Evolutionary conservation across 1,140 invertebrate genomes (phyloP).

Genomic region (Macrotrachela quadricornifera): DNA sequence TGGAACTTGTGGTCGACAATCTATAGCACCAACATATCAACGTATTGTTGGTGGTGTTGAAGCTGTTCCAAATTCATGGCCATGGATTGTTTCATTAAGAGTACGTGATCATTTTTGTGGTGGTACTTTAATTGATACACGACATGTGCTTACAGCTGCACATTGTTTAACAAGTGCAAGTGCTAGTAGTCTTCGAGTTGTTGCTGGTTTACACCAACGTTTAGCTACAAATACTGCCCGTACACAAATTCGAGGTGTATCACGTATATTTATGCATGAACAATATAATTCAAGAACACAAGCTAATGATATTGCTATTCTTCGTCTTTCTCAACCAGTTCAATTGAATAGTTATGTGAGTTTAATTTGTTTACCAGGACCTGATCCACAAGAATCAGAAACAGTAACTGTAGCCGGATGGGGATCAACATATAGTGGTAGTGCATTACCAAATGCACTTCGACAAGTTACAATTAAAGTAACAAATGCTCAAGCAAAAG

Average conservation of each 20-base stretch:
- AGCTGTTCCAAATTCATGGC: not conserved
- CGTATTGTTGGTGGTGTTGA: not conserved
- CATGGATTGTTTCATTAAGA: constrained; percentile 8
- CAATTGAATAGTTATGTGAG: constrained; percentile 13
- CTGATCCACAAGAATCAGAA: too few species aligned
- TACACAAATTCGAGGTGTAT: too few species aligned
- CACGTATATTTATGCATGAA: too few species aligned
- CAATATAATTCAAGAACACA: too few species aligned
- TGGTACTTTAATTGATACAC: constrained; percentile 8
- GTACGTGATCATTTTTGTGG: not conserved
- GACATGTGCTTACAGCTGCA: constrained; percentile 3
- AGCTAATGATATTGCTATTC: constrained; percentile 37
- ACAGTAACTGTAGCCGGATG: too few species aligned
- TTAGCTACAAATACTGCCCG: too few species aligned
- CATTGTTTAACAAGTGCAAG: not conserved
- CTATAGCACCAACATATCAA: constrained; percentile 3
- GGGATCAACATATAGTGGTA: too few species aligned
- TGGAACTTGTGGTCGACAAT: constrained; percentile 8
- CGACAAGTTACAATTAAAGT: too few species aligned
- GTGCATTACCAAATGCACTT: too few species aligned
- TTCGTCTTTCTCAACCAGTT: constrained; percentile 54
- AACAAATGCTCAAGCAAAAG: too few species aligned
- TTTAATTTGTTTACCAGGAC: constrained; percentile 19
- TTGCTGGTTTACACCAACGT: too few species aligned
- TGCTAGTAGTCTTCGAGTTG: too few species aligned